phyloP scores from a whole-genome alignment of 92 coral and sea anemone genomes.

The Palythoa caribaeorum region DNA sequence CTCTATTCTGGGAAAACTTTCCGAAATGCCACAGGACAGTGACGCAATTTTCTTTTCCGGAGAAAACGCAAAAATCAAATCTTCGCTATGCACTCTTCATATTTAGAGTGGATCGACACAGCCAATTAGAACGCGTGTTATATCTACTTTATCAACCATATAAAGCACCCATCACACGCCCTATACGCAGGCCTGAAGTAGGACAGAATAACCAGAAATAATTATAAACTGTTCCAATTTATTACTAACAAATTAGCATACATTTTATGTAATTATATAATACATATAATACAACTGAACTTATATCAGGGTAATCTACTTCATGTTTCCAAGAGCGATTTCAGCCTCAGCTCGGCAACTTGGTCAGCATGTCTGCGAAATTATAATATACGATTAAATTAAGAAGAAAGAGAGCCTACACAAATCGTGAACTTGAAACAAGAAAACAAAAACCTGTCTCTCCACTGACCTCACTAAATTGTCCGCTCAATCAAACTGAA shows the following conservation, averaged over 20 bases:
- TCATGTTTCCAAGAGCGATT: slow-evolving; percentile 51
- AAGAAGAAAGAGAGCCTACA: background rate
- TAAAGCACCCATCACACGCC: too few species aligned
- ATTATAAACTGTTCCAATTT: background rate
- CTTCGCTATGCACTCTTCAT: too few species aligned
- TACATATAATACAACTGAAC: background rate
- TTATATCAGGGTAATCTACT: background rate
- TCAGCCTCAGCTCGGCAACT: slow-evolving; percentile 52
- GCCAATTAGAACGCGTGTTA: too few species aligned
- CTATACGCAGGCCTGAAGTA: background rate
- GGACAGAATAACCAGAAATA: background rate
- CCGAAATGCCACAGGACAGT: too few species aligned
- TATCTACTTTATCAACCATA: too few species aligned
- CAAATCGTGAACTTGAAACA: background rate
- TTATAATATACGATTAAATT: background rate
- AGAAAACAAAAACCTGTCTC: background rate
- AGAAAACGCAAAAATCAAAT: too few species aligned
- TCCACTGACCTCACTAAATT: background rate
- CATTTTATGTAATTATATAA: background rate
- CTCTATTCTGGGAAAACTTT: too few species aligned
- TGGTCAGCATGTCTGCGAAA: slow-evolving; percentile 39
- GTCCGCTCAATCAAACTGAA: background rate
- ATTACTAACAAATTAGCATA: background rate
- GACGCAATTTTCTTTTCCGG: too few species aligned
- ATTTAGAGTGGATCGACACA: too few species aligned